These are phyloP conservation scores for Poeciliopsis infans DNA, from an alignment of 2,797 vertebrate species.

Conservation along the genomic window DNA sequence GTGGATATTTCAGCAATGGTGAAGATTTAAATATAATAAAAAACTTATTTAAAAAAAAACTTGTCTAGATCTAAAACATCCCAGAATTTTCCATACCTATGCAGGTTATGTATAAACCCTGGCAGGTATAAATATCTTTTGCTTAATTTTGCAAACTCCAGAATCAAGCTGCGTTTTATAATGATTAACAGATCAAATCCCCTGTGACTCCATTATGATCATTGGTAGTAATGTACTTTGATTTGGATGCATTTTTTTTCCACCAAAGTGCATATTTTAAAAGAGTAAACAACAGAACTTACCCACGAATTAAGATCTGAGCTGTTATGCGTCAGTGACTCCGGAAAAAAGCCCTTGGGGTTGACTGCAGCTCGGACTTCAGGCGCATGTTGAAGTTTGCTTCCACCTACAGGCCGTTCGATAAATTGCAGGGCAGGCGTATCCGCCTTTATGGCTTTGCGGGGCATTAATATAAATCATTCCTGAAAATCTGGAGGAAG, in stretches of 20 bases:
- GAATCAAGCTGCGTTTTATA: not conserved
- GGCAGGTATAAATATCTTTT: not conserved
- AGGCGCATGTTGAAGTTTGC: conserved; percentile 72
- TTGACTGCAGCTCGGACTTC: conserved; percentile 69
- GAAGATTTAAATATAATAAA: not conserved
- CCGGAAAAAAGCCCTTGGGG: conserved; percentile 79
- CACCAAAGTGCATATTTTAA: not conserved
- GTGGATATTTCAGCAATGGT: not conserved
- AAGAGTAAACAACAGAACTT: conserved; percentile 22
- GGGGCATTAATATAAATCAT: conserved; percentile 87
- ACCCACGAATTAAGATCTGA: conserved; percentile 82
- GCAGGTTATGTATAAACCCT: not conserved
- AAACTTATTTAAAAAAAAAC: not conserved
- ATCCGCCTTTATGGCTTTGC: conserved; percentile 76
- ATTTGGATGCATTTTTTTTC: not conserved
- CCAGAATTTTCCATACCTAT: not conserved
- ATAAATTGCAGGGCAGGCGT: conserved; percentile 85
- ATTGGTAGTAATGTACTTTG: not conserved
- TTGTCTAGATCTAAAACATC: not conserved
- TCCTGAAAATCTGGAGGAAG: conserved; percentile 22
- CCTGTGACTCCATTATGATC: not conserved
- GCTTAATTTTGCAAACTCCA: not conserved
- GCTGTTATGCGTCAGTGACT: conserved; percentile 57
- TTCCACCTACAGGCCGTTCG: conserved; percentile 80
- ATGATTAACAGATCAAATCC: not conserved